Base-by-base conservation (phyloP, 2,888 invertebrate species). In the Asteroscopus sphinx region DNA sequence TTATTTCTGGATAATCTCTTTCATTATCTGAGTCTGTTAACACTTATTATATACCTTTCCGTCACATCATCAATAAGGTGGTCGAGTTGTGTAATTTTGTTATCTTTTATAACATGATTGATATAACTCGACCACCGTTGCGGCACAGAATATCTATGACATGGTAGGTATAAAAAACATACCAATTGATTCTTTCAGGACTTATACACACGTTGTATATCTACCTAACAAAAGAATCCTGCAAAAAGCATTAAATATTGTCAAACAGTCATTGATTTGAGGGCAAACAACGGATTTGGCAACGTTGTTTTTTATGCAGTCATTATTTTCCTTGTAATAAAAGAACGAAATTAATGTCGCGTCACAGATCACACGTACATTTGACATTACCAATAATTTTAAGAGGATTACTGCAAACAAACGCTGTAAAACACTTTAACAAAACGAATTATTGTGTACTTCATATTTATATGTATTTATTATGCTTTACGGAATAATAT, bases 341-440 rank as follows among this genome's bases (percentile, higher is more conserved):
- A 36, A 49, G n/a, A 12, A 26, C 25, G 6, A 47, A 35, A 71
- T 60, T 47, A 51, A 61, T 61, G 42, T 51, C 6, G 11, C 41
- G 55, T 71, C 51, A 51, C 47, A 44, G 6, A 47, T 16, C 35
- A 21, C 13, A 25, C n/a, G 45, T 52, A 13, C 30, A 1, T 44
- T 33, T 61, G 72, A 67, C 72, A 67, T 56, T 67, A 61, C 33
- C 51, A 56, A 69, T 72, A 41, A 61, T 47, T 72, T 57, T 54
- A 26, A 51, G 16, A 47, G 61, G 61, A 69, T 69, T 71, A 66
- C 35, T 32, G 9, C 11, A 5, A 5, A 30, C 26, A 39, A 54
- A 42, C 42, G 25, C 12, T 54, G 11, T 32, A 59, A 54, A 71
- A 53, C 52, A 66, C 56, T 66, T 51, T 42, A 39, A 16, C 16